phyloP scores from a whole-genome alignment of 2,113 vertebrate species.

The Salminus brasiliensis region DNA sequence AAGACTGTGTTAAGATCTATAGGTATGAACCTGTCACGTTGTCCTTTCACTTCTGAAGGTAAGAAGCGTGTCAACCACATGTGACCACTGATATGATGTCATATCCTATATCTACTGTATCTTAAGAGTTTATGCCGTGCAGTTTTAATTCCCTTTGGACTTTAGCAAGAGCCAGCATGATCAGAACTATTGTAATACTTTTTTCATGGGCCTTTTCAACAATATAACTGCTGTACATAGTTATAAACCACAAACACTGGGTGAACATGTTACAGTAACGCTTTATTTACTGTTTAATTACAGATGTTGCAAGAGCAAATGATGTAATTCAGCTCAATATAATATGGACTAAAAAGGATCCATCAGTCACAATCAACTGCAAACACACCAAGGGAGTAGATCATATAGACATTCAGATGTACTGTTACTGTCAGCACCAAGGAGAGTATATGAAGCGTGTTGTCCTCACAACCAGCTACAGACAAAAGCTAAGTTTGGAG shows the following conservation, averaged over 20 bases:
- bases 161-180: neutral
- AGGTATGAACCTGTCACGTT: too few relatives aligned
- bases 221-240: too few relatives aligned
- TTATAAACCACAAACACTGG: too few relatives aligned
- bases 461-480: slow-evolving; percentile 1
- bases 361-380: slow-evolving; percentile 35
- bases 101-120: slow-evolving; percentile 15
- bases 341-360: slow-evolving; percentile 10
- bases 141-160: neutral
- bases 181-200: slow-evolving; percentile 15
- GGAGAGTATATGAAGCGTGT: slow-evolving; percentile 39
- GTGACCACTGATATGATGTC: neutral
- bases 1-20: neutral
- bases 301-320: slow-evolving; percentile 45
- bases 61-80: neutral
- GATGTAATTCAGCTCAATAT: slow-evolving; percentile 53
- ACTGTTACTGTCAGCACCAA: slow-evolving; percentile 51
- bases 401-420: slow-evolving; percentile 50
- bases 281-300: neutral
- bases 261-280: too few relatives aligned
- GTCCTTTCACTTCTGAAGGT: neutral
- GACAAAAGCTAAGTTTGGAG: neutral
- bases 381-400: neutral
- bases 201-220: too few relatives aligned
- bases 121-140: neutral